These are phyloP conservation scores for Bombus sylvicola DNA, from an alignment of 1,140 invertebrate genomes.

Conservation along the genomic window DNA sequence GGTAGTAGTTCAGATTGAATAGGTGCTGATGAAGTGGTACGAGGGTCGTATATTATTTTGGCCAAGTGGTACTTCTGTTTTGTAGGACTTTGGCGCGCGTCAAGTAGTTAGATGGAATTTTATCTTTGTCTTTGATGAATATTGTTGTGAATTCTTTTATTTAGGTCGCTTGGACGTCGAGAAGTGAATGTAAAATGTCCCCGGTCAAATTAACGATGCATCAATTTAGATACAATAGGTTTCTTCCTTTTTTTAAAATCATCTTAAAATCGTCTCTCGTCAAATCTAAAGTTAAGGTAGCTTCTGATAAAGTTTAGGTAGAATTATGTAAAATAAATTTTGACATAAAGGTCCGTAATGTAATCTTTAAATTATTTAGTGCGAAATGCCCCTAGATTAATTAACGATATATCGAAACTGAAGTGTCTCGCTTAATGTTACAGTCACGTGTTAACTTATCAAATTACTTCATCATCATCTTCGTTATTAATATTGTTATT, in stretches of 20 bases:
- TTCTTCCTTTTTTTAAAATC: too few species aligned
- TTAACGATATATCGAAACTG: background rate
- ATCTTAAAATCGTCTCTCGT: too few species aligned
- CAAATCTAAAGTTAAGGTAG: too few species aligned
- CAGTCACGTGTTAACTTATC: too few species aligned
- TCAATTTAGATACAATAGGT: too few species aligned
- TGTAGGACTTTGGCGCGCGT: background rate
- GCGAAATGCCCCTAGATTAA: background rate
- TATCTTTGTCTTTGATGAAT: background rate
- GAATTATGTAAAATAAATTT: too few species aligned
- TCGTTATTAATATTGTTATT: background rate
- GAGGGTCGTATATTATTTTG: conserved; percentile 18
- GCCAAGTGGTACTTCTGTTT: background rate
- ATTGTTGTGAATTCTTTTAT: background rate
- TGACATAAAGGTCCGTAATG: too few species aligned
- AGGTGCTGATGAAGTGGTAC: conserved; percentile 8
- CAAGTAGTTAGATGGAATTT: background rate
- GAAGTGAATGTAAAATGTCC: background rate
- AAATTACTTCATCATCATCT: background rate
- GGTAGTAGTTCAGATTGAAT: background rate
- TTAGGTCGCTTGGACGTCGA: background rate
- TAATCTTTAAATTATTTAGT: background rate
- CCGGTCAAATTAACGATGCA: background rate
- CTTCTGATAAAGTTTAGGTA: too few species aligned
- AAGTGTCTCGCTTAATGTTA: background rate